phyloP scores from a whole-genome alignment of 2,113 vertebrate species.

The Phrynosoma platyrhinos region DNA sequence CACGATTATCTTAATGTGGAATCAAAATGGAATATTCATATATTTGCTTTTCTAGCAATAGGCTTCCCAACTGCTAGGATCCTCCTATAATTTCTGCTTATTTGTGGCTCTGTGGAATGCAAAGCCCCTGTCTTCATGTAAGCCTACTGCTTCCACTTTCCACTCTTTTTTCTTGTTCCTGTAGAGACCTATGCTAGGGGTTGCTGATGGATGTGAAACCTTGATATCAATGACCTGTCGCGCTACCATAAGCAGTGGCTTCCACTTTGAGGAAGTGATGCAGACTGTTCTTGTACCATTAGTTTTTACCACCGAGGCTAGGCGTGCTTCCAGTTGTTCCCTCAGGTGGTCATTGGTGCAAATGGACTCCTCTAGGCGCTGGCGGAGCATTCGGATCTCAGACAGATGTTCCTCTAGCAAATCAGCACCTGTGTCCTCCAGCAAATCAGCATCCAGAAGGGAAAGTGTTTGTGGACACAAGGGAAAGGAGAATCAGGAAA shows the following conservation, averaged over 20 bases:
- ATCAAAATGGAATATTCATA: background rate
- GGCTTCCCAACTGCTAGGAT: background rate
- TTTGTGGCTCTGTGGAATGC: background rate
- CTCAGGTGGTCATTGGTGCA: conserved; percentile 88
- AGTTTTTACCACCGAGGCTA: conserved; percentile 69
- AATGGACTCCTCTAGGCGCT: conserved; percentile 91
- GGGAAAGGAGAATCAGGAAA: background rate
- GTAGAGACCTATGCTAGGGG: background rate
- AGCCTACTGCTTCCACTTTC: background rate
- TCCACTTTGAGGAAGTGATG: no score
- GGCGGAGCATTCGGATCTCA: conserved; percentile 87
- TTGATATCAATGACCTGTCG: background rate
- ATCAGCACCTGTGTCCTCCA: conserved; percentile 83
- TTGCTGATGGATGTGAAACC: background rate
- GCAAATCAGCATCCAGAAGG: conserved; percentile 75
- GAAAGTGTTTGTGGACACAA: background rate
- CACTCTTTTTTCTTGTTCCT: background rate
- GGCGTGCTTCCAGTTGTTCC: conserved; percentile 84
- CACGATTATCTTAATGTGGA: background rate
- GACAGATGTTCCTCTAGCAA: conserved; percentile 89
- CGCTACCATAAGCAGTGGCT: background rate
- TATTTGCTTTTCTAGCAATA: background rate
- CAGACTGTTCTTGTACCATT: conserved; percentile 68
- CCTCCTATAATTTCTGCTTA: background rate
- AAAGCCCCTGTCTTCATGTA: background rate